These are phyloP conservation scores for Gallinago media DNA, from an alignment of 2,113 vertebrate genomes.

Conservation along the genomic window DNA sequence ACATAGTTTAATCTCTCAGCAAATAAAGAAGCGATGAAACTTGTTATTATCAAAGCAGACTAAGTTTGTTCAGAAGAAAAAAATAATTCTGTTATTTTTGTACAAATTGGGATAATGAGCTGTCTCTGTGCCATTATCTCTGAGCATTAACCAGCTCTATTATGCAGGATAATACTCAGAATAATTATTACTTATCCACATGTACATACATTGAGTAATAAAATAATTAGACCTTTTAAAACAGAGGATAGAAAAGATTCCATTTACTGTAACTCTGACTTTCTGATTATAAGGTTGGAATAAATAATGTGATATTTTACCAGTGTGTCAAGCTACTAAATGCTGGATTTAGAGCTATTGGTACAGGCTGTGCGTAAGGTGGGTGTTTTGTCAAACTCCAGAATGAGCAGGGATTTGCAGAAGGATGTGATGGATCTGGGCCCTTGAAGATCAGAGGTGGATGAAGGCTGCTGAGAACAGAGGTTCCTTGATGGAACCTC, in stretches of 20 bases:
- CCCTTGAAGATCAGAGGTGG: neutral
- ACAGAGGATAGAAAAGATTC: conserved; percentile 18
- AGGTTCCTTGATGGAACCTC: too few species aligned
- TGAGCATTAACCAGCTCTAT: conserved; percentile 37
- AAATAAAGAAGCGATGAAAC: conserved; percentile 51
- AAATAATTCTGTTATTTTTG: conserved; percentile 58
- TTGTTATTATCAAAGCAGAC: conserved; percentile 58
- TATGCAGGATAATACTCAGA: conserved; percentile 53
- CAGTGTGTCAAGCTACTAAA: conserved; percentile 3
- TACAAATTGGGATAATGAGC: conserved; percentile 62
- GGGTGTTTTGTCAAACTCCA: neutral
- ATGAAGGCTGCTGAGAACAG: neutral
- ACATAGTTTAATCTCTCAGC: neutral
- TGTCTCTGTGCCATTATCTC: conserved; percentile 49
- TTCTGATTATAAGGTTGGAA: conserved; percentile 46
- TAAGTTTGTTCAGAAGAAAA: conserved; percentile 42
- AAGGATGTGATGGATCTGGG: neutral
- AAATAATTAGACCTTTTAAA: conserved; percentile 69
- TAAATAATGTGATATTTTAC: conserved; percentile 38
- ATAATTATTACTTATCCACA: conserved; percentile 63
- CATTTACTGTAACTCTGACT: conserved; percentile 35
- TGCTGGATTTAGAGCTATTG: neutral
- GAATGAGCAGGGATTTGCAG: neutral
- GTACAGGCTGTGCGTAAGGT: neutral
- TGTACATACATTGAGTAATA: conserved; percentile 68